Evolutionary conservation across 2,113 vertebrate genomes (phyloP), one percentile per base, ranked within the genome.

Genomic region (Parotia lawesii): DNA sequence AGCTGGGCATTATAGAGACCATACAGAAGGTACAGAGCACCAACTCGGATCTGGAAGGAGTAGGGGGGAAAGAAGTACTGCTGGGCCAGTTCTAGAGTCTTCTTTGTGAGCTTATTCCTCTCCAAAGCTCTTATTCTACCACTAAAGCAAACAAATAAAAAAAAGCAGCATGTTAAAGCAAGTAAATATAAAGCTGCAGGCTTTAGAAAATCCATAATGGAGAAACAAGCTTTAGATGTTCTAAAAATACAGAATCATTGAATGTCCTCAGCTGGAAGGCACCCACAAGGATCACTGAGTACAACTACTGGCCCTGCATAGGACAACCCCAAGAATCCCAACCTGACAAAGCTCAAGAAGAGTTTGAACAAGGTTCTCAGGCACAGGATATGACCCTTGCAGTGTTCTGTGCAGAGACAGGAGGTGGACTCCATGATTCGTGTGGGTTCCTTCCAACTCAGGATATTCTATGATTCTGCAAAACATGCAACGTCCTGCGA

Each of bases 1-100:
- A 97, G 96, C 72, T 99, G 99, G 10, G 96, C 95, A 60, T 86
- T 97, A 31, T 98, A 99, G 64, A 99, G 94, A 11, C 98, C 98
- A 56, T 99, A 98, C 7, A 99, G 96, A 65, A 99, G 97, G 90
- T 99, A 99, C 56, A 99, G 97, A 8, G 98, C 99, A 38, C 99
- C 99, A 19, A 99, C 99, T 89, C 99, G 95, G 80, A 99, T 99
- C 97, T 99, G 99, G 97, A 99, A 99, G 50, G 98, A 98, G 28
- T 98, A 98, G 0, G 99, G 99, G 3, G 99, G 99, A 64, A 99
- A 90, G 89, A 99, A 98, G 93, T 98, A 99, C 12, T 79, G 86
- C 90, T 88, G 98, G 12, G 97, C 98, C 27, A 96, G 45, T 54
- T 98, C 97, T 66, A 99, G 96, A 15, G 97, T 96, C 96, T 98